These are phyloP conservation scores for Brienomyrus brachyistius DNA, from an alignment of 2,113 vertebrate species.

Conservation along the genomic window DNA sequence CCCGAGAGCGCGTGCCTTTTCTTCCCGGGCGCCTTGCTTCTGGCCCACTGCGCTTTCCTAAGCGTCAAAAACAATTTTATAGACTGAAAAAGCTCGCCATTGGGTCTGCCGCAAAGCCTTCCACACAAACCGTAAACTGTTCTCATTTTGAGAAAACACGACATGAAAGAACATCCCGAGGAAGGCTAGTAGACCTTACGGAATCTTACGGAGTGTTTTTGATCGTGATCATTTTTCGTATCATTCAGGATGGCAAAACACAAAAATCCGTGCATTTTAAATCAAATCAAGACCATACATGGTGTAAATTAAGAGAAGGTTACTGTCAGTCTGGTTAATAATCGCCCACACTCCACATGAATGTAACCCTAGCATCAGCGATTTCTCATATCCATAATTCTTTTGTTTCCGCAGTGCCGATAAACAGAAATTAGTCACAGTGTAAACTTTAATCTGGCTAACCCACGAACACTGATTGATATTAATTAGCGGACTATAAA, in stretches of 20 bases:
- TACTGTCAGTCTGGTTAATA: constrained; percentile 8
- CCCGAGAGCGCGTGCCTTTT: background rate
- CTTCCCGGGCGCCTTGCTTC: background rate
- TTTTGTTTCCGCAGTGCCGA: background rate
- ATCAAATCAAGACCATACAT: background rate
- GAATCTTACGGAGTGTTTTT: background rate
- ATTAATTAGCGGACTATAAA: background rate
- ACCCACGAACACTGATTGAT: background rate
- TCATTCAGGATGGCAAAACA: background rate
- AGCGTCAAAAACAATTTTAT: background rate
- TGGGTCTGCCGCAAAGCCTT: background rate
- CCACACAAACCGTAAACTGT: background rate
- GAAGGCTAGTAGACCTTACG: background rate
- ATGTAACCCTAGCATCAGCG: background rate
- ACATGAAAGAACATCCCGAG: background rate
- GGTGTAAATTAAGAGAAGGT: constrained; percentile 5
- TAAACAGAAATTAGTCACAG: background rate
- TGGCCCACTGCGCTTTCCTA: background rate
- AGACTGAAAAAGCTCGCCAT: background rate
- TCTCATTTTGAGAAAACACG: background rate
- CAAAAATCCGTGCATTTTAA: background rate
- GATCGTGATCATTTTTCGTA: background rate
- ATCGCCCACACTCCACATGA: background rate
- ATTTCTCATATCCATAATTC: background rate
- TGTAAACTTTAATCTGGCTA: background rate